Base-by-base conservation (phyloP, 2,113 vertebrate genomes). In the Sialia sialis region DNA sequence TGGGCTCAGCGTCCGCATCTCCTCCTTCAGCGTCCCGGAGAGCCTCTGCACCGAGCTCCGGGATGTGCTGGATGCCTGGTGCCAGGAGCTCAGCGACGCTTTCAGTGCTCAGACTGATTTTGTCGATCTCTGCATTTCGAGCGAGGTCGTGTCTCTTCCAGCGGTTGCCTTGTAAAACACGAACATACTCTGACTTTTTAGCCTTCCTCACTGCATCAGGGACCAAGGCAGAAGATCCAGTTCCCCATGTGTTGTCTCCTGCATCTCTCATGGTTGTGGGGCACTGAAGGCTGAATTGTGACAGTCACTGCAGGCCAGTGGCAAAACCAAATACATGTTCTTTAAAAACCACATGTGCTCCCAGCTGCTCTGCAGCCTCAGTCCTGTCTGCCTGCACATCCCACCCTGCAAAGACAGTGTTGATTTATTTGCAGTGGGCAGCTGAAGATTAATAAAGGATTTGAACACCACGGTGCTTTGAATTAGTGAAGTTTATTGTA, bases 1-100 rank as follows among this genome's bases (percentile, higher is more conserved):
- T 0, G 90, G 95, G 29, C 97, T 98, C 58, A 81, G 63, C 38
- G 94, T 98, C 56, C 97, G 85, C 70, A 97, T 99, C 32, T 99
- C 97, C 91, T 99, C 99, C 44, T 99, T 99, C 96, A 99, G 99
- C 62, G 51, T 99, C 82, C 99, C 99, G 0, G 98, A 98, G 59
- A 96, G 90, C 54, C 97, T 99, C 32, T 97, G 97, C 7, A 7
- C 77, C 8, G 87, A 97, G 75, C 90, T 98, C 14, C 48, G 92
- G 76, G 88, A 59, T 20, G 56, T 48, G 56, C 79, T 99, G 80
- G 96, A 97, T 4, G 39, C 81, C 39, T 99, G 99, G 99, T 83
- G 84, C 11, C 32, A 89, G 14, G 36, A 92, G 51, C 97, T 99
- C 84, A 94, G 87, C 67, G 96, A 97, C 26, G 96, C 90, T 44